Conservation (phyloP, 2,888 invertebrate genomes). For the Drosophila multiciliata region DNA sequence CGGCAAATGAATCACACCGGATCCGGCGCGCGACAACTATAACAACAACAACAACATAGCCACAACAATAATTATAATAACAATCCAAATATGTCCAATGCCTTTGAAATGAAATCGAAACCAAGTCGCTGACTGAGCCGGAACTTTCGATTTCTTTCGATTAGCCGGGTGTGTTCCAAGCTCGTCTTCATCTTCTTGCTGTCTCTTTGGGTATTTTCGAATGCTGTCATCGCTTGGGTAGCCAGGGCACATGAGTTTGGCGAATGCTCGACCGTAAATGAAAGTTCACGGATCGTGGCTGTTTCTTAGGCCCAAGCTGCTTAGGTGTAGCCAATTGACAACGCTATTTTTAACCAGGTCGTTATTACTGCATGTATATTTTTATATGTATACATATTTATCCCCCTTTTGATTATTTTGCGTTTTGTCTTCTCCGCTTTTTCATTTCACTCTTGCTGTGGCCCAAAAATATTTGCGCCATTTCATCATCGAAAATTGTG, state of each 20-base stretch:
- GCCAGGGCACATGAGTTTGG: conserved; percentile 50
- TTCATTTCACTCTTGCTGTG: conserved; percentile 38
- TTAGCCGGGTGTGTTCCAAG: conserved; percentile 57
- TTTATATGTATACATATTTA: not conserved
- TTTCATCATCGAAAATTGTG: conserved; percentile 74
- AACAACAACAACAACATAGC: conserved; percentile 12
- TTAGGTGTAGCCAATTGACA: conserved; percentile 20
- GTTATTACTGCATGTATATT: conserved; percentile 3
- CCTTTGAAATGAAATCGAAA: conserved; percentile 71
- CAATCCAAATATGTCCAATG: conserved; percentile 41
- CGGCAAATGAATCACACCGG: conserved; percentile 65
- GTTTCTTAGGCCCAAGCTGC: conserved; percentile 4
- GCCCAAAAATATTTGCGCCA: conserved; percentile 52
- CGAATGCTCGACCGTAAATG: conserved; percentile 43
- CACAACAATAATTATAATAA: conserved; percentile 8
- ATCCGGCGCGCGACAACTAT: conserved; percentile 50
- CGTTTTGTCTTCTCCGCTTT: conserved; percentile 24
- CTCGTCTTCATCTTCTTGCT: conserved; percentile 17
- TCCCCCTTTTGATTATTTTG: not conserved
- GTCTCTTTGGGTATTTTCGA: conserved; percentile 34
- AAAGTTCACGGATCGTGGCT: conserved; percentile 47
- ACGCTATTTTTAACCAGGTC: conserved; percentile 29
- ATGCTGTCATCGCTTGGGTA: conserved; percentile 71
- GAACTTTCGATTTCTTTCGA: conserved; percentile 80
- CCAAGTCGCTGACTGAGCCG: conserved; percentile 51